Evolutionary conservation across 2,113 vertebrate genomes (phyloP), one percentile per base, ranked within the genome.

Genomic region (Ammospiza caudacuta): DNA sequence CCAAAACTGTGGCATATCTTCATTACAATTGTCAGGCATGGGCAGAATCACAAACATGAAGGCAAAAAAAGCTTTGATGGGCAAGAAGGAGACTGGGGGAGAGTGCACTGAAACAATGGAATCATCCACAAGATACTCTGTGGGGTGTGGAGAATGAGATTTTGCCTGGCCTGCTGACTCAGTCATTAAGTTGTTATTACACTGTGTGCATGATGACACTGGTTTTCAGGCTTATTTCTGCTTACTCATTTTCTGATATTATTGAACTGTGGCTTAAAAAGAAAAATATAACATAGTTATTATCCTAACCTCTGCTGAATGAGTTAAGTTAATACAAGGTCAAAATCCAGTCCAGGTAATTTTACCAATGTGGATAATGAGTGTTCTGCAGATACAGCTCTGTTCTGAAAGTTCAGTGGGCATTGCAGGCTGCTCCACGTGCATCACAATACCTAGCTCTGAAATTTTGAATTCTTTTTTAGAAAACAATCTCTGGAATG

Each of bases 1-100:
- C 55, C 90, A 52, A 33, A 67, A 31, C 44, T 77, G 80, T 81
- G 70, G 55, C 52, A 49, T 77, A 70, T 67, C 82, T 93, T 94
- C 79, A 86, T 90, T 92, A 89, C 52, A 92, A 37, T 72, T 95
- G 85, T 81, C 64, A 86, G 52, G 44, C 72, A 86, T 41, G 78
- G 74, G 33, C 52, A 80, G 39, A 90, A 70, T 81, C 52, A 52
- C 79, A 94, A 90, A 86, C 49, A 59, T 2, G 27, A 85, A 95
- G 46, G 43, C 59, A 83, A 86, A 37, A 59, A 88, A 90, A 91
- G 20, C 51, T 90, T 83, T 96, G 63, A 79, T 80, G 24, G 27
- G 39, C 2, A 8, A 96, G 59, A 76, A 73, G 43, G n/a, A 83
- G 43, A 51, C 46, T 55, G 49, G 66, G 22, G 43, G 17, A 76